Evolutionary conservation across 2,888 invertebrate species (phyloP), one percentile per base, ranked within the genome.

Genomic region (Campopleginae sp.): DNA sequence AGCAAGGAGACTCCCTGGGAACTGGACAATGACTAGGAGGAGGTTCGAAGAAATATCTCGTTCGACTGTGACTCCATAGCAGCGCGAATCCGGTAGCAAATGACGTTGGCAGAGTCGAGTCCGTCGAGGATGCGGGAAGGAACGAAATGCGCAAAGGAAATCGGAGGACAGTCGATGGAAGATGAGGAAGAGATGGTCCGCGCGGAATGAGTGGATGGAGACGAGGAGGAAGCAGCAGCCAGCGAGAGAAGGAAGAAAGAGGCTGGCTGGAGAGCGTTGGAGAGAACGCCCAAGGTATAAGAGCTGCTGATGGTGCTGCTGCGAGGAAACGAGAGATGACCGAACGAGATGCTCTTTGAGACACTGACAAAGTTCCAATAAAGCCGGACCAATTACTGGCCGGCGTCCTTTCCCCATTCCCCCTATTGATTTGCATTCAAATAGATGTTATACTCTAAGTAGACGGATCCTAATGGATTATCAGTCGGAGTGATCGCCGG

Each of bases 401-500:
- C 91, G 90, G 91, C 92, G 91, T 92, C 92, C 89, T 88, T 87
- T 58, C 86, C 81, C 91, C 92, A 91, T 92, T 92, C 92, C 92
- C 92, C 92, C 92, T 93, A 93, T 93, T 93, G 93, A 93, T 93
- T 93, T 93, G 93, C 93, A 93, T 93, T 93, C 93, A 93, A 93
- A 93, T 93, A 93, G 93, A 93, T 93, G 93, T 93, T 93, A 93
- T 93, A 93, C 93, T 93, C 93, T 93, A 93, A 93, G 93, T 93
- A 93, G 93, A 93, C 93, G 92, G 92, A 93, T 93, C 93, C 93
- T 93, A 93, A 93, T 93, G 93, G 93, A 93, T 93, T 93, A 93
- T 93, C 93, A 93, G 93, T 92, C 90, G 91, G 92, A 93, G 93
- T 93, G 92, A 93, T 93, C 93, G 92, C 90, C 82, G 84, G 81